Percentiles rank a stretch among this genome's conserved stretches.
Conservation (phyloP, 2,888 invertebrate genomes). For the Pristionchus japonicus region DNA sequence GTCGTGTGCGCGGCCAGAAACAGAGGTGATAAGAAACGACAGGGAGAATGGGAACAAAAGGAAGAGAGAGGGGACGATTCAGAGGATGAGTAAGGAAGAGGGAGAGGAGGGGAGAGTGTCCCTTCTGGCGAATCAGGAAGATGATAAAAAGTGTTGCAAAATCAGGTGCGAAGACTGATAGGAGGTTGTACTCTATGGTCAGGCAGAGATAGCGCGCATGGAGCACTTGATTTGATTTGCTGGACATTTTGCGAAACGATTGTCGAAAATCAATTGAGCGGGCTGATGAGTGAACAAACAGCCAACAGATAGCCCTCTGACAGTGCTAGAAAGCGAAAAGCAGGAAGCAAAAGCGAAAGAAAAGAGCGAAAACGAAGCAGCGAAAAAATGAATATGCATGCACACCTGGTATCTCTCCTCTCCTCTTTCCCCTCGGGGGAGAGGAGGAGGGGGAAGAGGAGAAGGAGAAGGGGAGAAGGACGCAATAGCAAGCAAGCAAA, state of each 20-base stretch:
- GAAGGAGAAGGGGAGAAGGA: neutral
- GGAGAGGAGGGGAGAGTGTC: neutral
- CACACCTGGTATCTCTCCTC: constrained; percentile 11
- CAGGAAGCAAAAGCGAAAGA: neutral
- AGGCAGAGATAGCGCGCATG: no score
- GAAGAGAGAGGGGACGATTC: neutral
- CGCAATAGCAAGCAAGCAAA: constrained; percentile 19
- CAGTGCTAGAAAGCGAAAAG: neutral
- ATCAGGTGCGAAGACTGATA: neutral
- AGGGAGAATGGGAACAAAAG: constrained; percentile 28
- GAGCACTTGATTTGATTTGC: no score
- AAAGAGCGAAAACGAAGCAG: neutral
- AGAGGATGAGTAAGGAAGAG: constrained; percentile 22
- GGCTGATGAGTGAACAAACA: neutral
- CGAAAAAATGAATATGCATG: constrained; percentile 25
- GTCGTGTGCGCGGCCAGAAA: neutral
- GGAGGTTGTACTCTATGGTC: neutral
- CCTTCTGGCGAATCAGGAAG: neutral
- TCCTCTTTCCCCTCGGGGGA: neutral
- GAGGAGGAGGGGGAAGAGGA: neutral
- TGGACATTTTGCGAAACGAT: no score
- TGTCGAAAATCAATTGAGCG: no score
- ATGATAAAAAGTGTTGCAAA: neutral
- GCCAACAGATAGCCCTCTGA: neutral
- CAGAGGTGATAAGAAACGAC: neutral